Evolutionary conservation across 2,888 invertebrate genomes (phyloP).

Genomic region (Acleris sparsana): DNA sequence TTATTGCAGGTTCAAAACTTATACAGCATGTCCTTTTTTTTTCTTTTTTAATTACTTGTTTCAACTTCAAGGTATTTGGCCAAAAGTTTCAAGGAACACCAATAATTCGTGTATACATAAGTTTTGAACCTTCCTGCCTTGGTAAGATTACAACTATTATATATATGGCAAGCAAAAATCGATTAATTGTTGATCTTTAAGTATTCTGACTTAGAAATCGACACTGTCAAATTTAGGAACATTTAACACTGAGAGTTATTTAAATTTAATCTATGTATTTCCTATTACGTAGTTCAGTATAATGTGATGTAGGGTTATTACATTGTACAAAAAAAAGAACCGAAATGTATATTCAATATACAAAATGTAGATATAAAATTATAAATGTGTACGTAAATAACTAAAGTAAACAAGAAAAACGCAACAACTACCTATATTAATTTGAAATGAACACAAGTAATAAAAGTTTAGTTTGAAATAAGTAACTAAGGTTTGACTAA

Average conservation of each 20-base stretch:
- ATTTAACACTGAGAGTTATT: constrained; percentile 82
- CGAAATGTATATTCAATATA: constrained; percentile 56
- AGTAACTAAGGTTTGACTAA: constrained; percentile 65
- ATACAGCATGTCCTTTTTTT: constrained; percentile 5
- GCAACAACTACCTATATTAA: constrained; percentile 57
- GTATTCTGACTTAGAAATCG: constrained; percentile 64
- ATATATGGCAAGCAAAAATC: constrained; percentile 76
- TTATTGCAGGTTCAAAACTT: constrained; percentile 25
- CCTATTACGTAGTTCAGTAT: constrained; percentile 69
- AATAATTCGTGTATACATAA: constrained; percentile 13
- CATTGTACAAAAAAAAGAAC: constrained; percentile 59
- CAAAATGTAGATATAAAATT: constrained; percentile 47
- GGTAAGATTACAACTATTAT: constrained; percentile 48
- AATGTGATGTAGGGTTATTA: constrained; percentile 61
- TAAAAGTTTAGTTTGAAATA: constrained; percentile 62
- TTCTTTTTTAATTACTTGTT: constrained; percentile 2
- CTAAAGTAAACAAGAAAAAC: constrained; percentile 56
- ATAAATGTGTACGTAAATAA: constrained; percentile 43
- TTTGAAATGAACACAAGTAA: constrained; percentile 72
- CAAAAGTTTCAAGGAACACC: too few species aligned
- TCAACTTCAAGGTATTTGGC: not conserved
- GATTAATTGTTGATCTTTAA: constrained; percentile 55
- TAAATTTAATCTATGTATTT: constrained; percentile 73
- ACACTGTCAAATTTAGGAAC: constrained; percentile 81
- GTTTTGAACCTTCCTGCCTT: constrained; percentile 23